phyloP scores from a whole-genome alignment of 2,113 vertebrate genomes.

The Elaphurus davidianus region DNA sequence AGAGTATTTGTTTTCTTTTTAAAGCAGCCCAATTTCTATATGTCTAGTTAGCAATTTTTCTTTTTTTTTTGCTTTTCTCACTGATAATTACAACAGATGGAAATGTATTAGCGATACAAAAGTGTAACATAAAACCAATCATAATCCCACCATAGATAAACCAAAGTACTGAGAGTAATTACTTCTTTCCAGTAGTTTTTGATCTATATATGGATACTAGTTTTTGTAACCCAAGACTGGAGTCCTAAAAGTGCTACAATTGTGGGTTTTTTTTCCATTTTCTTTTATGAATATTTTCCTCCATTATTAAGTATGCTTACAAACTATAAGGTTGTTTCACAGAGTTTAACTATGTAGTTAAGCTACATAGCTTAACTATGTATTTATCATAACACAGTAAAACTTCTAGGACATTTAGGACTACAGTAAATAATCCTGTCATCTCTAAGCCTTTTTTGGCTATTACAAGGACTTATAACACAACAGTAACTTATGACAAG shows the following conservation, averaged over 20 bases:
- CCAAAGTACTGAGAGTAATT: neutral
- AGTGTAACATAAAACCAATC: neutral
- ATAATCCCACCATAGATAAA: neutral
- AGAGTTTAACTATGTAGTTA: neutral
- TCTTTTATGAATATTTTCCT: neutral
- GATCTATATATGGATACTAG: neutral
- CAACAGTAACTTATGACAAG: neutral
- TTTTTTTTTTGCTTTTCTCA: neutral
- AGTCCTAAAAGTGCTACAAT: neutral
- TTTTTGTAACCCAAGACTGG: neutral
- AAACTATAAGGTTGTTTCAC: neutral
- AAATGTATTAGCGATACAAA: neutral
- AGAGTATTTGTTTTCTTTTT: neutral
- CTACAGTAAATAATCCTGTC: neutral
- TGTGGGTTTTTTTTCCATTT: neutral
- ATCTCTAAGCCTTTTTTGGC: neutral
- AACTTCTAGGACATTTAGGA: neutral
- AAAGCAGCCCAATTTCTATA: neutral
- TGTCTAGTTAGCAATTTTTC: neutral
- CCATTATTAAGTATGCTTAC: constrained; percentile 24
- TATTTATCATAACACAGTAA: neutral
- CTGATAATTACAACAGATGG: neutral
- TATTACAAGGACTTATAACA: neutral
- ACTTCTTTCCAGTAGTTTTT: constrained; percentile 20
- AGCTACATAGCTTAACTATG: neutral